A percentile compares a stretch with the other conserved stretches of the same genome.
These are phyloP conservation scores for Cliona cf. orientalis DNA, from an alignment of 37 sponge, comb jelly and placozoan genomes.

Conservation along the genomic window DNA sequence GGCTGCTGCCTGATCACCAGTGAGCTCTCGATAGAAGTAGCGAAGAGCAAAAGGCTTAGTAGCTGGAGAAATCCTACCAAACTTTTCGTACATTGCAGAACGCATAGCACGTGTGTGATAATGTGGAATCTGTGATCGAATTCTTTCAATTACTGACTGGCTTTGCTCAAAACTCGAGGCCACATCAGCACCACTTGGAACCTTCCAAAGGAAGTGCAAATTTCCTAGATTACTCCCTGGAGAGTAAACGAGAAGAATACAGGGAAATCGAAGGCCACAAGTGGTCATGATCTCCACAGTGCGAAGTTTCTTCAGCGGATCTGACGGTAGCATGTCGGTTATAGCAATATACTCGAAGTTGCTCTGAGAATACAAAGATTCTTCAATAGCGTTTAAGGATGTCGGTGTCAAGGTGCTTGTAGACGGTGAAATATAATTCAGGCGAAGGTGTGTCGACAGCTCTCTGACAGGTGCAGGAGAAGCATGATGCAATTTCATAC, in stretches of 20 bases:
- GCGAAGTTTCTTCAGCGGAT: too few species aligned
- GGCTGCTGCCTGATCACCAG: constrained; percentile 38
- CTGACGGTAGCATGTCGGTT: too few species aligned
- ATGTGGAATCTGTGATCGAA: constrained; percentile 20
- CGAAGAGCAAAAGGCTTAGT: constrained; percentile 29
- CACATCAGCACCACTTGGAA: constrained; percentile 7
- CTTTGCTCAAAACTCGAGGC: constrained; percentile 33
- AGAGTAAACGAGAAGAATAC: constrained; percentile 39
- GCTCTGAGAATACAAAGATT: too few species aligned
- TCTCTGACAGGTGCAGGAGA: too few species aligned
- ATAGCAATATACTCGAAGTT: too few species aligned
- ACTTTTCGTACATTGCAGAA: constrained; percentile 23
- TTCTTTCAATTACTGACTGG: constrained; percentile 22
- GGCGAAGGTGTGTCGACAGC: too few species aligned
- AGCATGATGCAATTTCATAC: too few species aligned
- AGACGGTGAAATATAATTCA: too few species aligned
- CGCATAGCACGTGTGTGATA: constrained; percentile 41
- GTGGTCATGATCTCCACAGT: too few species aligned
- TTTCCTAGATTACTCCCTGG: constrained; percentile 59
- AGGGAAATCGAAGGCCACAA: too few species aligned
- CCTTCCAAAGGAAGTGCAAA: constrained; percentile 55
- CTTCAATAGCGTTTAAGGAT: too few species aligned
- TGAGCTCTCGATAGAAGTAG: constrained; percentile 27
- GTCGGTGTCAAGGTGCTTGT: too few species aligned
- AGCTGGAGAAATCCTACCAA: constrained; percentile 40